Base-by-base conservation (phyloP, 2,797 vertebrate species). In the Tamandua tetradactyla region DNA sequence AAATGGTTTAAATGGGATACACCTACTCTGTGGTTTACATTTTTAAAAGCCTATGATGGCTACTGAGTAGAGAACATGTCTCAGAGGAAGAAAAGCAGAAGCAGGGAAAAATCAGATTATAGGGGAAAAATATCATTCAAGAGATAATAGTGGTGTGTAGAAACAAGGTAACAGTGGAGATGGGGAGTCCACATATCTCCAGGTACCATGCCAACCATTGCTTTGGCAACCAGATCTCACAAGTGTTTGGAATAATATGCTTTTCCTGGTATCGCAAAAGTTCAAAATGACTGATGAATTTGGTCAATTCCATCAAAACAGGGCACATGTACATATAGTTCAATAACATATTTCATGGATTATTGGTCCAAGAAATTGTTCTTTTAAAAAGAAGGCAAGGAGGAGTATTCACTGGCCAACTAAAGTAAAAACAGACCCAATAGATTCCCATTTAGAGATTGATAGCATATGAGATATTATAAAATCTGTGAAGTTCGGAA, bases 31-130 rank as follows among this genome's bases (percentile, higher is more conserved):
- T 20, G 37, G 20, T 35, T 42, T 66, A 59, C 3, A 17, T 47
- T 30, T 79, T 37, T 49, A 47, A 44, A 93, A 42, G 55, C 18
- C 44, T 12, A 2, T 14, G 1, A 27, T 64, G 32, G 3, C 37
- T 49, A 52, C 32, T 2, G 5, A 61, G 11, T 68, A 35, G 25
- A 68, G 49, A 37, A 74, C 30, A 8, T 10, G 23, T 55, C 62
- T 91, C 23, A 55, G 68, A 86, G 32, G 52, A 75, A 9, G 40
- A 83, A 69, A 96, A 75, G 25, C 5, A 66, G 15, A 59, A 76
- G 27, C 2, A 62, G 47, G 13, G 32, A 85, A 91, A 11, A 47
- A n/a, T n/a, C 25, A 23, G 25, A 68, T 30, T 52, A 22, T 2
- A 25, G 17, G 18, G 47, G 7, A 15, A 13, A 20, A 86, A 61